Conservation (phyloP, 2,888 invertebrate species). For the Caenorhabditis parvicauda region DNA sequence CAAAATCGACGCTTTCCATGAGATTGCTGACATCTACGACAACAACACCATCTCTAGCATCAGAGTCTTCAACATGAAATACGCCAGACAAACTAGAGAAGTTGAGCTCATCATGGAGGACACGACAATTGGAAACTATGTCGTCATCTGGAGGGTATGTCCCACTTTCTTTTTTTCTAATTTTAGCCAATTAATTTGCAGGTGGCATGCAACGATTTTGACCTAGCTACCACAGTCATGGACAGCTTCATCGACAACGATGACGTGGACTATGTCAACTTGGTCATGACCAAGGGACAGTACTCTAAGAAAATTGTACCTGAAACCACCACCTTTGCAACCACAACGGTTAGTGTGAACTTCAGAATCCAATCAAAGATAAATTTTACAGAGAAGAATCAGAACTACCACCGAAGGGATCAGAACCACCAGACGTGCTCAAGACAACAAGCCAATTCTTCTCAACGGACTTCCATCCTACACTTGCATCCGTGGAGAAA, state of each 20-base stretch:
- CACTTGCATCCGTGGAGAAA: conserved; percentile 28
- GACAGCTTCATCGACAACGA: conserved; percentile 20
- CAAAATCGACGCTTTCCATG: conserved; percentile 14
- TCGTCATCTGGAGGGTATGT: conserved; percentile 22
- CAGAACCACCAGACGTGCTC: conserved; percentile 16
- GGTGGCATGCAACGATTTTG: conserved; percentile 21
- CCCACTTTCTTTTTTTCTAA: background rate
- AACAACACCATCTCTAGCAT: conserved; percentile 10
- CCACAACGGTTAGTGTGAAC: no score
- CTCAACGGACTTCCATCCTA: conserved; percentile 22
- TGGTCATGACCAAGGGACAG: conserved; percentile 18
- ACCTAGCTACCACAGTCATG: conserved; percentile 15
- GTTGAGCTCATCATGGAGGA: conserved; percentile 21
- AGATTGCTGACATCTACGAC: conserved; percentile 16
- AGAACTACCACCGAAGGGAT: conserved; percentile 17
- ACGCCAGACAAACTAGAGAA: conserved; percentile 17
- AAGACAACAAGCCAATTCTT: conserved; percentile 23
- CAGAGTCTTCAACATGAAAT: conserved; percentile 24
- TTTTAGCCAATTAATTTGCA: no score
- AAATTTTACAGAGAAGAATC: no score
- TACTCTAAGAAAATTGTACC: no score
- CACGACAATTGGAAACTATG: conserved; percentile 15
- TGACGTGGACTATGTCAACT: conserved; percentile 22
- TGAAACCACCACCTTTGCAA: no score
- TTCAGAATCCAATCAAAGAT: no score